phyloP scores from a whole-genome alignment of 2,113 vertebrate species.

The Embiotoca jacksoni region DNA sequence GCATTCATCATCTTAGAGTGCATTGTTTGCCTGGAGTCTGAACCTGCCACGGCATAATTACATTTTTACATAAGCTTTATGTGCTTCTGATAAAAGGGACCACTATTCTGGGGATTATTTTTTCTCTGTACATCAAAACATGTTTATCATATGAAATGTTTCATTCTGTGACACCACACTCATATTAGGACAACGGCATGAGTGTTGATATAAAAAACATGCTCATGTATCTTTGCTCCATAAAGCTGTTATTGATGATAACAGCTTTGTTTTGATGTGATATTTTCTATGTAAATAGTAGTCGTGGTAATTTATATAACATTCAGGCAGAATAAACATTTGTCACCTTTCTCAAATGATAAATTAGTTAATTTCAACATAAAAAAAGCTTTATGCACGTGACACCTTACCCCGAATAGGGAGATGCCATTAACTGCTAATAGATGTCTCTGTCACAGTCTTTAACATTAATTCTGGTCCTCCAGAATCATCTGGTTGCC shows the following conservation, averaged over 20 bases:
- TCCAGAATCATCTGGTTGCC: too few species aligned
- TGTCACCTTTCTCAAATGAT: not conserved
- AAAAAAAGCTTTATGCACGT: not conserved
- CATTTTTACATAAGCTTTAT: constrained; percentile 28
- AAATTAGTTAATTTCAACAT: not conserved
- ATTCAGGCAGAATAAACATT: not conserved
- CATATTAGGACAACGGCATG: not conserved
- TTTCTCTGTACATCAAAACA: constrained; percentile 28
- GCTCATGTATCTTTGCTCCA: not conserved
- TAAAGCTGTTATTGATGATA: not conserved
- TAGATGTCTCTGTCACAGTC: too few species aligned
- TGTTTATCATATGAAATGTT: constrained; percentile 31
- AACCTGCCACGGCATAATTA: constrained; percentile 21
- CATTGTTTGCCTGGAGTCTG: constrained; percentile 41
- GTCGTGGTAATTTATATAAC: not conserved
- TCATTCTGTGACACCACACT: not conserved
- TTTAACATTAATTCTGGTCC: too few species aligned
- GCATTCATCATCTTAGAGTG: constrained; percentile 37
- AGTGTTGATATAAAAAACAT: constrained; percentile 3
- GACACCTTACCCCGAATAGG: too few species aligned
- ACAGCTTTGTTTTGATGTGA: not conserved
- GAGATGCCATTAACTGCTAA: too few species aligned
- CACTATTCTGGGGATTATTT: constrained; percentile 7
- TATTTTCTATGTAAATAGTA: not conserved
- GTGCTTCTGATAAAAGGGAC: constrained; percentile 24